Evolutionary conservation across 2,888 invertebrate genomes (phyloP).

Genomic region (Aleiodes alternator): DNA sequence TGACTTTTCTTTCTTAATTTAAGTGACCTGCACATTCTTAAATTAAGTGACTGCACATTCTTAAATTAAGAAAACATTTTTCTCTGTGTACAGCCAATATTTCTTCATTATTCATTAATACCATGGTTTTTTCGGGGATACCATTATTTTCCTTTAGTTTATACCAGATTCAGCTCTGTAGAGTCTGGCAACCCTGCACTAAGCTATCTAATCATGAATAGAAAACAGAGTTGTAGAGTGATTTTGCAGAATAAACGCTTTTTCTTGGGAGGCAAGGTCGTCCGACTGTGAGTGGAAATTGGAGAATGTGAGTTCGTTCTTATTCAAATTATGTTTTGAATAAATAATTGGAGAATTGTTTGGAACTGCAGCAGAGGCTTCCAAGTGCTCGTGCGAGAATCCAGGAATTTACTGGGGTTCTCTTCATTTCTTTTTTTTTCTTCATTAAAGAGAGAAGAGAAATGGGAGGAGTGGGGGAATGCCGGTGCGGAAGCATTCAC

Average conservation of each 20-base stretch:
- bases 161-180: too few species aligned
- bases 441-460: neutral
- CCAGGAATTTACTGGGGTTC: too few species aligned
- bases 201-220: neutral
- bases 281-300: neutral
- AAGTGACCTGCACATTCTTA: too few species aligned
- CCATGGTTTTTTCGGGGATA: too few species aligned
- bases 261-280: constrained; percentile 24
- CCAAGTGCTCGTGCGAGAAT: neutral
- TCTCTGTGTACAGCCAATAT: too few species aligned
- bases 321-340: neutral
- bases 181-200: too few species aligned
- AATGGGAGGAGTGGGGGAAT: constrained; percentile 34
- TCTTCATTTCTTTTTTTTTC: too few species aligned
- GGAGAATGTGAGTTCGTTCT: neutral
- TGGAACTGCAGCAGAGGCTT: neutral
- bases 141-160: too few species aligned
- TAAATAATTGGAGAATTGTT: neutral
- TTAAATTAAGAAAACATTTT: too few species aligned
- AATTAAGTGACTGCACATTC: too few species aligned
- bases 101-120: too few species aligned
- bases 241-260: neutral
- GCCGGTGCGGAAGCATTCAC: constrained; percentile 53
- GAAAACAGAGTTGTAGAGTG: neutral
- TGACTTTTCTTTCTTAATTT: too few species aligned